Base-by-base conservation (phyloP, 2,888 invertebrate genomes). In the Xanthia togata region DNA sequence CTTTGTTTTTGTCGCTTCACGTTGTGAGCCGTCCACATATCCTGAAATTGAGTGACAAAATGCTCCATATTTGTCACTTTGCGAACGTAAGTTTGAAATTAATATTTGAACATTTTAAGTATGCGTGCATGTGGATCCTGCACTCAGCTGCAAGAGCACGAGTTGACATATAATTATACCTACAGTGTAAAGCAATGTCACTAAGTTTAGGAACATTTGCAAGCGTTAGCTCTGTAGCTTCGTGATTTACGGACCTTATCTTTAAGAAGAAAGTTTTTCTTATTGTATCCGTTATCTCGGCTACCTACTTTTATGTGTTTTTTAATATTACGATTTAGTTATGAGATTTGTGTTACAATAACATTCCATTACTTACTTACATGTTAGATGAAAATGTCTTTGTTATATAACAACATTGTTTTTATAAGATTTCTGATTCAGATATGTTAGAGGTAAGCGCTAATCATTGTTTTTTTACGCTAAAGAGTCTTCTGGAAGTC, bases 191-290 rank as follows among this genome's bases (percentile, higher is more conserved):
- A 72, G 31, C 44, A 67, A 78, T 67, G 59, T 59, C 53, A 64
- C 20, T 60, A 73, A 65, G 55, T 74, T 70, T 41, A 17, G 11
- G 50, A 71, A 76, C 65, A 67, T 86, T 76, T 67, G 38, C 47
- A 73, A 60, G 44, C 63, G 64, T 63, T 70, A 69, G 57, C 50
- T 44, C 60, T 23, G 38, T 60, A 64, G 73, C 62, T 60, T 12
- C 50, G 38, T 71, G 70, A 76, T 79, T 77, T 86, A 79, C 63
- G 57, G 64, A 70, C 74, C 60, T 79, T 84, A 83, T 82, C 72
- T 85, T 14, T 69, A 38, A 35, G 63, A 80, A 78, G 57, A 79
- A 80, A 70, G 62, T 83, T 78, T 35, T 78, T 78, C 55, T 73
- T 73, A 70, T 78, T 68, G 69, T 75, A 67, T 74, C 31, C 59